phyloP scores from a whole-genome alignment of 2,888 invertebrate species.

The Dichetophora obliterata region DNA sequence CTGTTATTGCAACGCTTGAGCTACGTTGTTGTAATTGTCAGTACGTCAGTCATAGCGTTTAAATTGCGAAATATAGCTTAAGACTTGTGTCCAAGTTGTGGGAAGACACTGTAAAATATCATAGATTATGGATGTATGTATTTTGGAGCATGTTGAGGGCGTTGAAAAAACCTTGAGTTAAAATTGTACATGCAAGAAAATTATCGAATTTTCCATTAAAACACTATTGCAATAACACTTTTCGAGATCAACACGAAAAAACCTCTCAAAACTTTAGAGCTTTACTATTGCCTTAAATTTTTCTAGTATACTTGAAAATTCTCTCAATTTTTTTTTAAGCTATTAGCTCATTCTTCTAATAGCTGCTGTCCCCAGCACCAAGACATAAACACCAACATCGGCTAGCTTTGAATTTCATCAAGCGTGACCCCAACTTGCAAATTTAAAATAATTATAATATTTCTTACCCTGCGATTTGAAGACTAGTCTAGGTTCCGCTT shows the following conservation, averaged over 20 bases:
- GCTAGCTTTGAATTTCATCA: neutral
- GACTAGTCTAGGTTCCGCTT: slow-evolving; percentile 6
- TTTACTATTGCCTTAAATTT: too few relatives aligned
- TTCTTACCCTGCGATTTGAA: neutral
- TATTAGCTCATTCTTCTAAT: neutral
- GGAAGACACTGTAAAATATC: neutral
- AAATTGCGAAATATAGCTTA: slow-evolving; percentile 11
- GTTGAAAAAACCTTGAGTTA: neutral
- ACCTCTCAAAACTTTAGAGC: too few relatives aligned
- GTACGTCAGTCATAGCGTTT: slow-evolving; percentile 13
- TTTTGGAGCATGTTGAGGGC: neutral
- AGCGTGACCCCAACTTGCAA: slow-evolving; percentile 23
- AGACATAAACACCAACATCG: neutral
- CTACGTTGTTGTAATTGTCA: slow-evolving; percentile 29
- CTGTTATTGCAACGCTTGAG: slow-evolving; percentile 9
- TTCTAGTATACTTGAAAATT: too few relatives aligned
- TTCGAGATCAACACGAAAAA: too few relatives aligned
- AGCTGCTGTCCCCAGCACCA: neutral
- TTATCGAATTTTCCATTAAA: too few relatives aligned
- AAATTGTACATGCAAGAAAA: too few relatives aligned
- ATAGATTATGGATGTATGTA: neutral
- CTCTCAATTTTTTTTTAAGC: neutral
- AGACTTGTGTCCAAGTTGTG: neutral
- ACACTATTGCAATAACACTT: too few relatives aligned
- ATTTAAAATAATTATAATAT: slow-evolving; percentile 28